These are phyloP conservation scores for Zeugodacus cucurbitae DNA, from an alignment of 1,140 invertebrate species.

Conservation along the genomic window DNA sequence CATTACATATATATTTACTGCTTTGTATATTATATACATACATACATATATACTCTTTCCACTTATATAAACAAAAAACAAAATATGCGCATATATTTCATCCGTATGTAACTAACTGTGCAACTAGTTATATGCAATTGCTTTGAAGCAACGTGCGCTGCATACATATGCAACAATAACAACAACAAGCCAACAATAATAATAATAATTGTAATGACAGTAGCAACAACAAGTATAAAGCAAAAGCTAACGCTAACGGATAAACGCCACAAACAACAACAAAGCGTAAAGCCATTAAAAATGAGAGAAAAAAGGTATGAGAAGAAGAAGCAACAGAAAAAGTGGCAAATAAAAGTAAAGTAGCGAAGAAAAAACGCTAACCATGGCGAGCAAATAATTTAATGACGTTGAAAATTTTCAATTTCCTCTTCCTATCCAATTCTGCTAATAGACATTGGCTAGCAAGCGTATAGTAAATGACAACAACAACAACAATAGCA, in stretches of 20 bases:
- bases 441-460: conserved; percentile 15
- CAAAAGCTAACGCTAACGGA: conserved; percentile 6
- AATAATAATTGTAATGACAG: conserved; percentile 5
- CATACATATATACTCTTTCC: neutral
- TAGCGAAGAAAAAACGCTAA: conserved; percentile 18
- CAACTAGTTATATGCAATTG: conserved; percentile 18
- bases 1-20: neutral
- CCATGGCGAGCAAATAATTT: conserved; percentile 28
- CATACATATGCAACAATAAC: neutral
- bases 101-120: neutral
- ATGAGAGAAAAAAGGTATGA: neutral
- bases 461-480: neutral
- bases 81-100: neutral
- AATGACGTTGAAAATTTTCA: conserved; percentile 37
- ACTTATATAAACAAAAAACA: neutral
- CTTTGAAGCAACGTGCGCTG: neutral
- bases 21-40: neutral
- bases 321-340: neutral
- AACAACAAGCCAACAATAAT: neutral
- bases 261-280: neutral
- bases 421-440: conserved; percentile 39
- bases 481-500: neutral
- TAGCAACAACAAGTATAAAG: neutral
- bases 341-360: neutral
- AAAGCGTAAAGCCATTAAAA: neutral